Evolutionary conservation across 2,888 invertebrate genomes (phyloP).

Genomic region (Orchesella flavescens): DNA sequence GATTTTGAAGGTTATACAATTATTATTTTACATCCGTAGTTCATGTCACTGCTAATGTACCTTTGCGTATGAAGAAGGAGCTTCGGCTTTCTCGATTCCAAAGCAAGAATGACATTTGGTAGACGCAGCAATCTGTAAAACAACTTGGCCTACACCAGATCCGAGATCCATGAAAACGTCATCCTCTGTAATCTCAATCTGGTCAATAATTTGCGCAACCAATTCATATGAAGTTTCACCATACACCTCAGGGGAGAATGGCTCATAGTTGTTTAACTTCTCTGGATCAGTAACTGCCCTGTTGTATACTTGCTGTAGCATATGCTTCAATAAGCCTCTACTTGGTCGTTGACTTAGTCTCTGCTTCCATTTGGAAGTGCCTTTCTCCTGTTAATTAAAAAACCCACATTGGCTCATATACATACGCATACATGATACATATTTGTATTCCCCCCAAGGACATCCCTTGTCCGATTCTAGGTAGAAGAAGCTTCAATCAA

Average conservation of each 20-base stretch:
- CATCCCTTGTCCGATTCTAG: too few species aligned
- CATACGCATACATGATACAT: too few species aligned
- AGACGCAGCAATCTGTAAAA: slow-evolving; percentile 97
- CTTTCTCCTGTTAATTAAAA: slow-evolving; percentile 85
- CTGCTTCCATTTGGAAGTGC: slow-evolving; percentile 90
- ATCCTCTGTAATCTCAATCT: slow-evolving; percentile 91
- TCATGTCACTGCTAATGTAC: slow-evolving; percentile 76
- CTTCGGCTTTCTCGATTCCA: slow-evolving; percentile 97
- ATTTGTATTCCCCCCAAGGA: not conserved
- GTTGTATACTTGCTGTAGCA: slow-evolving; percentile 97
- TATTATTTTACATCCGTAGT: too few species aligned
- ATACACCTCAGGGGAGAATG: slow-evolving; percentile 99
- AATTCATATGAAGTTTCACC: slow-evolving; percentile 99
- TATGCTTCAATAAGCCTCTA: slow-evolving; percentile 91
- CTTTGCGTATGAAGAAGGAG: slow-evolving; percentile 95
- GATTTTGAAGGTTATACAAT: too few species aligned
- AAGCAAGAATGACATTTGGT: slow-evolving; percentile 93
- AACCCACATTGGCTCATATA: too few species aligned
- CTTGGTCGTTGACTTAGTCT: slow-evolving; percentile 91
- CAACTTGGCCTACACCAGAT: slow-evolving; percentile 98
- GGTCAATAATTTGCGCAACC: slow-evolving; percentile 98
- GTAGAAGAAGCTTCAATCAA: too few species aligned
- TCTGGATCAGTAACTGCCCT: slow-evolving; percentile 83
- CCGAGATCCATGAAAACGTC: slow-evolving; percentile 98
- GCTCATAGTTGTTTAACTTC: slow-evolving; percentile 99